Evolutionary conservation across 1,140 invertebrate species (phyloP).

Genomic region (Cydia splendana): DNA sequence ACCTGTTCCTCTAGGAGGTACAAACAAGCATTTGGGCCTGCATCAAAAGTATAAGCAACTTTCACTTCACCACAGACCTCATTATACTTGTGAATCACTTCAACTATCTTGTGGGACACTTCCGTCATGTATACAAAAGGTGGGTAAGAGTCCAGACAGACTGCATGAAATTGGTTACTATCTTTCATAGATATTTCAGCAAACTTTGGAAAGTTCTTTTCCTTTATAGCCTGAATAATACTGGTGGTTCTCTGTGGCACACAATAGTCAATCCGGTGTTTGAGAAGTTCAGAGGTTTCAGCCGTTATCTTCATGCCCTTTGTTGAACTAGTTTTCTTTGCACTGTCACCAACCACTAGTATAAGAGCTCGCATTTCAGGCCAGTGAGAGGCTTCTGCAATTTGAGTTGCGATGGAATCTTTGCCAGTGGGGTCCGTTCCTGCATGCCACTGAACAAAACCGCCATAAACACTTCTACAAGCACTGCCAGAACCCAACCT

Average conservation of each 20-base stretch:
- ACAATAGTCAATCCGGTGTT: constrained; percentile 85
- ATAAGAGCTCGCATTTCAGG: constrained; percentile 94
- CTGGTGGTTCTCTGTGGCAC: constrained; percentile 86
- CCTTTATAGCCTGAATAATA: constrained; percentile 89
- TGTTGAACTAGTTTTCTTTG: constrained; percentile 94
- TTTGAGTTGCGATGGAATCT: constrained; percentile 91
- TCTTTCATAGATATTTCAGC: constrained; percentile 98
- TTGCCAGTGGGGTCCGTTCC: constrained; percentile 85
- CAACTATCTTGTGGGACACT: constrained; percentile 88
- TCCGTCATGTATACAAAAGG: constrained; percentile 96
- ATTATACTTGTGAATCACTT: constrained; percentile 93
- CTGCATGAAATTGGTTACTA: constrained; percentile 98
- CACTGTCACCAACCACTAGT: constrained; percentile 92
- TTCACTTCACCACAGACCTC: constrained; percentile 81
- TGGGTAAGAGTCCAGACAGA: constrained; percentile 96
- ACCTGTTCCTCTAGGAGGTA: constrained; percentile 91
- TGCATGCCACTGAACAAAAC: constrained; percentile 94
- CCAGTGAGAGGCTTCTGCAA: constrained; percentile 91
- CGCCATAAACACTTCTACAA: constrained; percentile 96
- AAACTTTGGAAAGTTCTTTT: constrained; percentile 92
- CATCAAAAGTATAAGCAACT: constrained; percentile 98
- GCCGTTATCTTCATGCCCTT: constrained; percentile 93
- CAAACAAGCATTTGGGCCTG: constrained; percentile 97
- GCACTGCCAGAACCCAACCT: constrained; percentile 97
- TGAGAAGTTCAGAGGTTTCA: constrained; percentile 91